These are phyloP conservation scores for Linepithema humile DNA, from an alignment of 1,140 invertebrate genomes.

Conservation along the genomic window DNA sequence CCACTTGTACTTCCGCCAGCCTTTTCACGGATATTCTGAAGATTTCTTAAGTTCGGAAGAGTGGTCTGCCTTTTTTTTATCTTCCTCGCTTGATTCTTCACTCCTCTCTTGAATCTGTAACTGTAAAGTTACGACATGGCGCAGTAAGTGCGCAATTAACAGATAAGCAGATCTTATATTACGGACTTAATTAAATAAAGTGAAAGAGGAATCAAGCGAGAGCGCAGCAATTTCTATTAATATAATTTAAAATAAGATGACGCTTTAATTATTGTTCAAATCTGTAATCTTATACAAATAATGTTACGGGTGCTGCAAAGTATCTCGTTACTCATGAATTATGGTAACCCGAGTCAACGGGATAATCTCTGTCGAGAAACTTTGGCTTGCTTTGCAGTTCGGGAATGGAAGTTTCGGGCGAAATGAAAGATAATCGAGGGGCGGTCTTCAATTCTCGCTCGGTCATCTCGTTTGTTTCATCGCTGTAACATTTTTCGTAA, in stretches of 20 bases:
- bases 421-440: conserved; percentile 40
- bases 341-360: conserved; percentile 1
- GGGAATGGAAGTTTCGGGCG: neutral
- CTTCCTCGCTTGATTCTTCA: conserved; percentile 3
- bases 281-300: neutral
- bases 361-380: conserved; percentile 35
- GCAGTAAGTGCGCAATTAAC: conserved; percentile 51
- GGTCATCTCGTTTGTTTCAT: conserved; percentile 33
- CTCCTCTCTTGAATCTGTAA: conserved; percentile 19
- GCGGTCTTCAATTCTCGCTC: conserved; percentile 9
- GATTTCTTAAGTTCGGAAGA: conserved; percentile 48
- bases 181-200: conserved; percentile 40
- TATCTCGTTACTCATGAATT: conserved; percentile 14
- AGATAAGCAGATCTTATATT: conserved; percentile 42
- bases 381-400: neutral
- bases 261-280: conserved; percentile 27
- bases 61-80: conserved; percentile 12
- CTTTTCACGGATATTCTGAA: conserved; percentile 48
- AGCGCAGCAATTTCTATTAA: conserved; percentile 1
- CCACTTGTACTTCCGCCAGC: conserved; percentile 43
- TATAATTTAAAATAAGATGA: neutral
- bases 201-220: neutral
- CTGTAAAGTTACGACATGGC: conserved; percentile 55
- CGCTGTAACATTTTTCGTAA: conserved; percentile 37
- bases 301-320: neutral